Base-by-base conservation (phyloP, 2,797 vertebrate genomes). In the Clamator glandarius region DNA sequence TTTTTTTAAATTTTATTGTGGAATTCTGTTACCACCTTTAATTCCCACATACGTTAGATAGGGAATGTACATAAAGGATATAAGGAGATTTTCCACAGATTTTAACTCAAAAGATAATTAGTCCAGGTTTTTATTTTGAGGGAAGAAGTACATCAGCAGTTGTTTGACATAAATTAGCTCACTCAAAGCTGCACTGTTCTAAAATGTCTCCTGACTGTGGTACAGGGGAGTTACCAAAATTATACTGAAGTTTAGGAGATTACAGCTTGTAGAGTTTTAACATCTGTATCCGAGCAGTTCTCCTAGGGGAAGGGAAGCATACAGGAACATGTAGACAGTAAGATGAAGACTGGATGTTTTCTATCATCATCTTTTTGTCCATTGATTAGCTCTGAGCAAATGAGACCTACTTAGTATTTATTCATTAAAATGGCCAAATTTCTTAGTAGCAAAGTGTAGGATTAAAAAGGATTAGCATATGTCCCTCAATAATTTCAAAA, bases 401-500 rank as follows among this genome's bases (percentile, higher is more conserved):
- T 33, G 36, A 94, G 33, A 42, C 29, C 36, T 48, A 8, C 23
- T 74, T 74, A 57, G 23, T 57, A 17, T 79, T 61, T 57, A 74
- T 76, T 88, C 72, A 69, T 54, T 50, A 68, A 89, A 74, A 50
- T 62, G 51, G 9, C 15, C 64, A 73, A 24, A 52, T 69, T 72
- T 78, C 55, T 74, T 74, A 62, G 48, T 28, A 77, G 20, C 39
- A 52, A 73, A 76, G 7, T n/a, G 84, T 69, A 87, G 58, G 74
- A 78, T 84, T 62, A 72, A 66, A 82, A 90, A 62, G n/a, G 18
- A 87, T 79, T 84, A 78, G 41, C 28, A 61, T 79, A 79, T 80
- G 64, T 52, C 52, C 84, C 67, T 93, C 70, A 69, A 61, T 67
- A 69, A 52, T 67, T 95, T 95, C 55, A 76, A 72, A 68, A 75